Evolutionary conservation across 2,888 invertebrate genomes (phyloP).

Genomic region (Stictocephala bisonia): DNA sequence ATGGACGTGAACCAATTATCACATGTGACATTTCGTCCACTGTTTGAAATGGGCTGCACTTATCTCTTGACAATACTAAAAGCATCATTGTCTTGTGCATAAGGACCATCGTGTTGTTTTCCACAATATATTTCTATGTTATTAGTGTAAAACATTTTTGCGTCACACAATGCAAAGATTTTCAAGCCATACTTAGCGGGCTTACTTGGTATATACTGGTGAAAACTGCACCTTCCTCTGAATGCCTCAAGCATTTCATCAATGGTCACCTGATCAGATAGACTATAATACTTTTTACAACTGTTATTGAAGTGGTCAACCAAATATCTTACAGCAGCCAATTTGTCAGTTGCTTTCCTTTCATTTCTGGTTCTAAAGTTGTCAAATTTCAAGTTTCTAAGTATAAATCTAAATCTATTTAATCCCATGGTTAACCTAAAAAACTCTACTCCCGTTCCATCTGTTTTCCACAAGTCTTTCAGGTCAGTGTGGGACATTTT

Average conservation of each 20-base stretch:
- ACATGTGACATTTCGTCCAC: too few relatives aligned
- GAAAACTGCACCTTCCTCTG: not conserved
- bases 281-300: not conserved
- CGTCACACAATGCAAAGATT: not conserved
- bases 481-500: conserved; percentile 1
- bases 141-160: not conserved
- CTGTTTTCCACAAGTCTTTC: not conserved
- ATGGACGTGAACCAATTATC: too few relatives aligned
- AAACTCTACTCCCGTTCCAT: not conserved
- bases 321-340: conserved; percentile 2
- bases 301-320: not conserved
- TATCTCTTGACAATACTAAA: too few relatives aligned
- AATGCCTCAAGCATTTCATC: conserved; percentile 21
- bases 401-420: not conserved
- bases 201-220: conserved; percentile 3
- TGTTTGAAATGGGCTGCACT: too few relatives aligned
- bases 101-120: conserved; percentile 4
- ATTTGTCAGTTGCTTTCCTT: not conserved
- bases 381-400: not conserved
- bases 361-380: not conserved
- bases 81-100: not conserved
- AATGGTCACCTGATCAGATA: not conserved
- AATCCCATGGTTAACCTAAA: not conserved
- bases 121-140: not conserved
- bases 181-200: conserved; percentile 12